Conservation (phyloP, 2,113 vertebrate species). For the Cochlearius cochlearius region DNA sequence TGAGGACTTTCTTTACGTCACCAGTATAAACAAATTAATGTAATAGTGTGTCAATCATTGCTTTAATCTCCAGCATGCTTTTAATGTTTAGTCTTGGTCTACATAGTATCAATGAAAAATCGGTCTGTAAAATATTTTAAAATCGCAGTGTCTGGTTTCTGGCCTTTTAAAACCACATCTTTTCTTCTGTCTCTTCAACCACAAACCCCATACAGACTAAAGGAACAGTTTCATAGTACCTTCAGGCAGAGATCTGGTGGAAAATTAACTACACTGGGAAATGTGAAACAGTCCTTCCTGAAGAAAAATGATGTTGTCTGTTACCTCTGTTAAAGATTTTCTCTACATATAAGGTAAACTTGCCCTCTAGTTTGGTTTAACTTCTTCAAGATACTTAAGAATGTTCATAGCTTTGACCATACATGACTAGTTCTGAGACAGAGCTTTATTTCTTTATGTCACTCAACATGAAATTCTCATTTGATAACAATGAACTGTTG, state of each 20-base stretch:
- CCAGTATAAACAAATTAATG: conserved; percentile 35
- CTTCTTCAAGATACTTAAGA: background rate
- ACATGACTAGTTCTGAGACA: background rate
- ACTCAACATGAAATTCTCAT: background rate
- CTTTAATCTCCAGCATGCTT: conserved; percentile 4
- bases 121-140: background rate
- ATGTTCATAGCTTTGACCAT: background rate
- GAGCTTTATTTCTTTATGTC: background rate
- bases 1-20: background rate
- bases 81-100: background rate
- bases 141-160: background rate
- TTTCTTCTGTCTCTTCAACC: background rate
- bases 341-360: background rate
- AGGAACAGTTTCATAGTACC: background rate
- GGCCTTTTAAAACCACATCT: background rate
- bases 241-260: background rate
- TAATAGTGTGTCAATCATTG: background rate
- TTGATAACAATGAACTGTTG: background rate
- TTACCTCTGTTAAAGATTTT: background rate
- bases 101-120: background rate
- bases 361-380: background rate
- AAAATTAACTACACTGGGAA: background rate
- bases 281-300: background rate
- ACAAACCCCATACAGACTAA: background rate
- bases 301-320: background rate